These are phyloP conservation scores for Synanthedon tipuliformis DNA, from an alignment of 2,888 invertebrate genomes.

Conservation along the genomic window DNA sequence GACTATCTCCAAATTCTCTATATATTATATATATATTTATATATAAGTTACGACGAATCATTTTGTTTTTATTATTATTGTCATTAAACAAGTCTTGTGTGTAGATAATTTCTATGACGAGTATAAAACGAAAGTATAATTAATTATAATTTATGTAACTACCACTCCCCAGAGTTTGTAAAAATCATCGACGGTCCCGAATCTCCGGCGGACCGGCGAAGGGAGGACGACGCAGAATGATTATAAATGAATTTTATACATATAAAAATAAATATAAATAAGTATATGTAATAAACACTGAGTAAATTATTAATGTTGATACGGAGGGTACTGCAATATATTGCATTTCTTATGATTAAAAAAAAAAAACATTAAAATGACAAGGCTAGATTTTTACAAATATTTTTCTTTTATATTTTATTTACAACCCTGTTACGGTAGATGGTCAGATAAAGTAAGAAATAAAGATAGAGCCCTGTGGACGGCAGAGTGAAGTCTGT, in stretches of 20 bases:
- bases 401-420: conserved; percentile 41
- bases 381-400: conserved; percentile 51
- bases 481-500: no score
- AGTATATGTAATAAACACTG: conserved; percentile 25
- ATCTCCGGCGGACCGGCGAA: not conserved
- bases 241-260: conserved; percentile 22
- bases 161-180: conserved; percentile 11
- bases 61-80: conserved; percentile 44
- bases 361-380: conserved; percentile 42
- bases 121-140: conserved; percentile 35
- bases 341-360: conserved; percentile 37
- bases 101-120: conserved; percentile 68
- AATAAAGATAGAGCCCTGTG: no score
- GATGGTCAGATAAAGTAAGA: no score
- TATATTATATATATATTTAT: conserved; percentile 3
- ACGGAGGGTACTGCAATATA: conserved; percentile 35
- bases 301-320: conserved; percentile 32
- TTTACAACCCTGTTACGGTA: conserved; percentile 21
- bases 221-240: conserved; percentile 7
- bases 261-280: conserved; percentile 24
- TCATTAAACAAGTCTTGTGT: conserved; percentile 55
- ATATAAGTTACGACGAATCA: conserved; percentile 49
- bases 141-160: conserved; percentile 56
- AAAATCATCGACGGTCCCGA: not conserved
- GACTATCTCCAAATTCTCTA: conserved; percentile 26